Percentiles rank a stretch among this genome's conserved stretches.
These are phyloP conservation scores for Conchocele bisecta DNA, from an alignment of 2,888 invertebrate species.

Conservation along the genomic window DNA sequence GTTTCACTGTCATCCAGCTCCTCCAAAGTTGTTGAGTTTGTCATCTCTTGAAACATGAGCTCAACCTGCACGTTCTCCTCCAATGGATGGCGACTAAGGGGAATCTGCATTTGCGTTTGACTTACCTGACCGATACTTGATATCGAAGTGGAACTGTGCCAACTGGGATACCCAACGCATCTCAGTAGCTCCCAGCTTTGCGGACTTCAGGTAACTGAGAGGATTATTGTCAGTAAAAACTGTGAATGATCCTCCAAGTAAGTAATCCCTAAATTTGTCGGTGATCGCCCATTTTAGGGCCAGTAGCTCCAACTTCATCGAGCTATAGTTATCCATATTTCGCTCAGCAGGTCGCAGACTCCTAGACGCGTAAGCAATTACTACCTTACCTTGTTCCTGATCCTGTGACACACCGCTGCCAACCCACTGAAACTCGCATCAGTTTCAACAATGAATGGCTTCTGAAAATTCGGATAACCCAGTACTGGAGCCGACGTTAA, in stretches of 20 bases:
- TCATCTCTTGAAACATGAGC: not conserved
- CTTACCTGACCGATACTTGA: constrained; percentile 33
- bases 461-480: constrained; percentile 50
- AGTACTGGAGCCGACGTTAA: constrained; percentile 42
- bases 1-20: no score
- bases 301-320: constrained; percentile 48
- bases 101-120: constrained; percentile 39
- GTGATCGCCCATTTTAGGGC: constrained; percentile 55
- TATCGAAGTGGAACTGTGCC: constrained; percentile 36
- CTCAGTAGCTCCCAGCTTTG: constrained; percentile 42
- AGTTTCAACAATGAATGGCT: constrained; percentile 48
- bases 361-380: constrained; percentile 53
- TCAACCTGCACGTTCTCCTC: constrained; percentile 4
- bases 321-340: constrained; percentile 55
- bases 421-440: constrained; percentile 50
- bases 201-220: constrained; percentile 46
- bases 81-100: no score
- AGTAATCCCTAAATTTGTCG: constrained; percentile 50
- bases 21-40: constrained; percentile 8
- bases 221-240: constrained; percentile 60
- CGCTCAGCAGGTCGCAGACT: constrained; percentile 41
- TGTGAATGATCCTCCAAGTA: constrained; percentile 37
- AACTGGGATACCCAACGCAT: constrained; percentile 42
- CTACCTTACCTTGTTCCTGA: constrained; percentile 28
- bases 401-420: constrained; percentile 56